Percentiles rank a stretch among this genome's conserved stretches.
phyloP scores from a whole-genome alignment of 2,113 vertebrate species.

The Tachysurus fulvidraco region DNA sequence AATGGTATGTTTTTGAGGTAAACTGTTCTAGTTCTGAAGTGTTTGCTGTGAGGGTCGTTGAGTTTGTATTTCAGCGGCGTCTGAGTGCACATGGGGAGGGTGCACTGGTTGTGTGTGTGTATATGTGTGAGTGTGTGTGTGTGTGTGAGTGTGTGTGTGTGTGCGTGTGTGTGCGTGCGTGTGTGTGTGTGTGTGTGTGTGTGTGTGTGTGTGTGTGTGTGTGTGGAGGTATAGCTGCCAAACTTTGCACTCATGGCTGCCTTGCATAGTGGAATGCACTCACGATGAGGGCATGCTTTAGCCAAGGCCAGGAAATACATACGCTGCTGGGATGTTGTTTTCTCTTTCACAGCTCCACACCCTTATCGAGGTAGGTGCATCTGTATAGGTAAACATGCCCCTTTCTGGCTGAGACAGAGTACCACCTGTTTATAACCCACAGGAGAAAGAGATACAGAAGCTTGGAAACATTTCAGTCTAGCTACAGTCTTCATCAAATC shows the following conservation, averaged over 20 bases:
- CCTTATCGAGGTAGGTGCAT: constrained; percentile 61
- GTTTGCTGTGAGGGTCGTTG: constrained; percentile 51
- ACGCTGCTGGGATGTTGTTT: constrained; percentile 59
- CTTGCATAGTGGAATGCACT: constrained; percentile 69
- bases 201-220: constrained; percentile 39
- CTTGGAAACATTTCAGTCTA: constrained; percentile 24
- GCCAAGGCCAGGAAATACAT: constrained; percentile 63
- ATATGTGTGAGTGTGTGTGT: constrained; percentile 36
- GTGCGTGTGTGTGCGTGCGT: constrained; percentile 36
- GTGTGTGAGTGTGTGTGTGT: constrained; percentile 35
- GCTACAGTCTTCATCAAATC: background rate
- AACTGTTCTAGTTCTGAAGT: constrained; percentile 9
- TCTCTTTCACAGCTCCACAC: constrained; percentile 58
- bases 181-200: constrained; percentile 34
- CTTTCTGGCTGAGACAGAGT: constrained; percentile 44
- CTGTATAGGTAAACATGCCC: constrained; percentile 45
- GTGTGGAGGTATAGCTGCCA: constrained; percentile 45
- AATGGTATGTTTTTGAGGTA: constrained; percentile 56
- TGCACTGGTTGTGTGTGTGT: constrained; percentile 51
- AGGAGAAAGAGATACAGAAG: constrained; percentile 59
- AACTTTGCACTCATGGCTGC: constrained; percentile 64
- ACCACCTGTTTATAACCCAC: constrained; percentile 69
- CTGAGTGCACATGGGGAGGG: constrained; percentile 65
- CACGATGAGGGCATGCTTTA: constrained; percentile 65
- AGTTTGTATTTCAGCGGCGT: constrained; percentile 66